Conservation (phyloP, 2,888 invertebrate species). For the Phymatocera aterrima region DNA sequence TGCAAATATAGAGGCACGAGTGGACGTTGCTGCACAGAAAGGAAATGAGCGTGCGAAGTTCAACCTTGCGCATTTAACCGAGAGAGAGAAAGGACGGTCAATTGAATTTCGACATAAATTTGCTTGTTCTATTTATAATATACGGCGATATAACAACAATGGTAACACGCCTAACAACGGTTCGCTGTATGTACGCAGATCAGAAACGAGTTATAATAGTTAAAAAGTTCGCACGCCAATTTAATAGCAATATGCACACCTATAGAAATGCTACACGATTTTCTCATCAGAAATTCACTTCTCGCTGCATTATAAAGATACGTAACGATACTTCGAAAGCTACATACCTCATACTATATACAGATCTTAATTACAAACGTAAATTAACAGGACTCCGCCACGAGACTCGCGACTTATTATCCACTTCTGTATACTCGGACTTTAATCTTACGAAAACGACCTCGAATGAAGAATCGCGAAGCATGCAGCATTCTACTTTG, state of each 20-base stretch:
- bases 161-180: constrained; percentile 28
- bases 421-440: constrained; percentile 6
- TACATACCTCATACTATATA: background rate
- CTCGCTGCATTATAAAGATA: background rate
- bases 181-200: constrained; percentile 15
- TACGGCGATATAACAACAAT: constrained; percentile 25
- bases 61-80: constrained; percentile 38
- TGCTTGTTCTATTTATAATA: constrained; percentile 34
- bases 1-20: constrained; percentile 28
- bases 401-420: constrained; percentile 28
- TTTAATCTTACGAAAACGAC: constrained; percentile 38
- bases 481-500: constrained; percentile 18
- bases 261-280: constrained; percentile 1
- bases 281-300: constrained; percentile 16
- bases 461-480: constrained; percentile 34
- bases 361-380: constrained; percentile 30
- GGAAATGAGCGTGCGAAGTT: constrained; percentile 43
- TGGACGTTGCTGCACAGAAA: constrained; percentile 24
- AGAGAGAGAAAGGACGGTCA: constrained; percentile 45
- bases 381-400: constrained; percentile 26
- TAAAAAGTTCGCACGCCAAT: constrained; percentile 29
- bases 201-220: constrained; percentile 23
- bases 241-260: background rate
- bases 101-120: constrained; percentile 44
- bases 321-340: constrained; percentile 13